Conservation (phyloP, 2,797 vertebrate genomes). For the Pseudochirops corinnae region DNA sequence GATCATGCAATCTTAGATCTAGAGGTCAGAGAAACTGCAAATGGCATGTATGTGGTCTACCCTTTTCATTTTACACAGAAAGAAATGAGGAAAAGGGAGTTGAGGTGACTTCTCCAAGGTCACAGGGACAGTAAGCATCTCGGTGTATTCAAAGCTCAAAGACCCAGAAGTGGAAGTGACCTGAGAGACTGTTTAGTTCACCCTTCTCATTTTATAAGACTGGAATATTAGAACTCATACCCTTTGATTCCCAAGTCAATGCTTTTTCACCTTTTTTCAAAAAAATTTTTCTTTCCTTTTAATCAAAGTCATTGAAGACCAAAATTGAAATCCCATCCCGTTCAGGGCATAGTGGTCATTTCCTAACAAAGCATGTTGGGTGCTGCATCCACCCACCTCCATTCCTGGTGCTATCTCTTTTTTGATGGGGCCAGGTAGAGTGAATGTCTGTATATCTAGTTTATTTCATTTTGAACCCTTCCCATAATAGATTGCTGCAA, state of each 20-base stretch:
- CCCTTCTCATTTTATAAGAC: neutral
- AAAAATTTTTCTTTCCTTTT: slow-evolving; percentile 8
- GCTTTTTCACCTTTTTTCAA: neutral
- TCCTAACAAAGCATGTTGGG: slow-evolving; percentile 21
- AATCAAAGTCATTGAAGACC: neutral
- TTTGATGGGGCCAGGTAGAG: slow-evolving; percentile 34
- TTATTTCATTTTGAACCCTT: slow-evolving; percentile 29
- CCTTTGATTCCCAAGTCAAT: neutral
- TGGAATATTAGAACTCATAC: neutral
- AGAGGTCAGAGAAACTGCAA: neutral
- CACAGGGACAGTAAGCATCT: neutral
- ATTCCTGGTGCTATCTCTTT: slow-evolving; percentile 18
- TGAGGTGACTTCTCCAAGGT: neutral
- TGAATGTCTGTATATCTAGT: slow-evolving; percentile 41
- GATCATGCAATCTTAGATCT: neutral
- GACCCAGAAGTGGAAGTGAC: neutral
- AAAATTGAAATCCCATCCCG: slow-evolving; percentile 2
- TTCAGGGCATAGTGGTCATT: neutral
- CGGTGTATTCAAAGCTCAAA: neutral
- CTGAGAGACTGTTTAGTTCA: neutral
- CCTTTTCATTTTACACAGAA: neutral
- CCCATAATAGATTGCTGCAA: neutral
- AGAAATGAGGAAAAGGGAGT: neutral
- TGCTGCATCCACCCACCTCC: neutral
- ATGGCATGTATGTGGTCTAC: neutral